Conservation (phyloP, 1,140 invertebrate species). For the Lycorma delicatula region DNA sequence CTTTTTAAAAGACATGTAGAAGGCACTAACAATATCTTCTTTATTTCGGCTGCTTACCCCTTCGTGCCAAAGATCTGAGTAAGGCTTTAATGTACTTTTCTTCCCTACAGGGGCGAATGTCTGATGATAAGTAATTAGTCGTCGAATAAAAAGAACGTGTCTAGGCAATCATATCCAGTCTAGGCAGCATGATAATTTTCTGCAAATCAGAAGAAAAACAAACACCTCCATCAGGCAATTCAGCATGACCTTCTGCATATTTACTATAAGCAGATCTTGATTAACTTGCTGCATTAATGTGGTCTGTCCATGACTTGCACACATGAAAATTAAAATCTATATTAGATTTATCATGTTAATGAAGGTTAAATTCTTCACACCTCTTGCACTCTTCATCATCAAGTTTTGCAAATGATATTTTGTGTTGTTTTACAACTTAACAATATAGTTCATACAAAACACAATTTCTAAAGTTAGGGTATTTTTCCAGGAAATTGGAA, state of each 20-base stretch:
- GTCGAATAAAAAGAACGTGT: neutral
- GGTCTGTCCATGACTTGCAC: too few relatives aligned
- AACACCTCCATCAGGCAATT: neutral
- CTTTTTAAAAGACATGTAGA: conserved; percentile 14
- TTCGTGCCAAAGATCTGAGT: neutral
- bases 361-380: conserved; percentile 15
- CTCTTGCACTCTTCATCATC: conserved; percentile 20
- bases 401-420: conserved; percentile 20
- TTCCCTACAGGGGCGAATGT: neutral
- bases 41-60: neutral
- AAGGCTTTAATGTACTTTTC: neutral
- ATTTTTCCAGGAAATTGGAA: conserved; percentile 19
- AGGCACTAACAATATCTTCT: conserved; percentile 12
- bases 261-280: too few relatives aligned
- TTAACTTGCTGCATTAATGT: too few relatives aligned
- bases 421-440: conserved; percentile 18
- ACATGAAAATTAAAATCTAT: conserved; percentile 9
- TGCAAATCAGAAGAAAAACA: neutral
- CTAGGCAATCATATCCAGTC: neutral
- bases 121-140: neutral
- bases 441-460: too few relatives aligned
- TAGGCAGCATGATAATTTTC: neutral
- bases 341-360: conserved; percentile 16
- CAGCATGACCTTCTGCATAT: too few relatives aligned
- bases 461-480: conserved; percentile 4